Evolutionary conservation across 1,140 invertebrate species (phyloP).

Genomic region (Bombus difficillimus): DNA sequence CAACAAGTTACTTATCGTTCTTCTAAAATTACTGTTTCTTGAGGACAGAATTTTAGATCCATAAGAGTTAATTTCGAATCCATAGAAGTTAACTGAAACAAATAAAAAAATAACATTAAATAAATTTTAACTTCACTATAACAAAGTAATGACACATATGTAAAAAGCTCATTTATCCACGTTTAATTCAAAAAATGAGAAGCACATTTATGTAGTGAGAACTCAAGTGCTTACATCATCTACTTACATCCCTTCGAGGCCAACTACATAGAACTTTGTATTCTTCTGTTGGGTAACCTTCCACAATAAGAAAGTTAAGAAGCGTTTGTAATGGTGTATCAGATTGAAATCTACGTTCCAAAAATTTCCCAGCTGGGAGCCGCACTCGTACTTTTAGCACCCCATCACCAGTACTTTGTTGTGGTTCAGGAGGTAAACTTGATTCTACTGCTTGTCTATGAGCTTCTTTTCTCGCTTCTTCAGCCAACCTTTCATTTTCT

Average conservation of each 20-base stretch:
- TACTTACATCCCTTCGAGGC: constrained; percentile 95
- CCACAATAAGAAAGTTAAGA: constrained; percentile 92
- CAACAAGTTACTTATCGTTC: constrained; percentile 87
- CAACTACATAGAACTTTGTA: constrained; percentile 96
- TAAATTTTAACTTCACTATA: not conserved
- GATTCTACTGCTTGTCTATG: constrained; percentile 84
- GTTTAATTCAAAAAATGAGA: constrained; percentile 25
- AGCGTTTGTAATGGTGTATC: constrained; percentile 88
- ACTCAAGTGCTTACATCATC: constrained; percentile 62
- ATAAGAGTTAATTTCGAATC: constrained; percentile 89
- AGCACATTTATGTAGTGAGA: constrained; percentile 53
- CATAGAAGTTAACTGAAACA: constrained; percentile 90
- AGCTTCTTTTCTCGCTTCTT: constrained; percentile 88
- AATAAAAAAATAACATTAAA: not conserved
- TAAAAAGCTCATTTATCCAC: not conserved
- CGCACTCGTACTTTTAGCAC: constrained; percentile 90
- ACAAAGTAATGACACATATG: not conserved
- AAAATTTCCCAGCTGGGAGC: constrained; percentile 88
- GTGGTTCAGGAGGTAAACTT: constrained; percentile 86
- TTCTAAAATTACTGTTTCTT: constrained; percentile 96
- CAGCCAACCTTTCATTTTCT: constrained; percentile 88
- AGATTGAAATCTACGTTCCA: constrained; percentile 89
- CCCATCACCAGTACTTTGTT: constrained; percentile 82
- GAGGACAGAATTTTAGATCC: constrained; percentile 92
- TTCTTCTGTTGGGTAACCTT: constrained; percentile 93